Conservation (phyloP, 2,113 vertebrate species). For the Cyphomyrus plagiostoma region DNA sequence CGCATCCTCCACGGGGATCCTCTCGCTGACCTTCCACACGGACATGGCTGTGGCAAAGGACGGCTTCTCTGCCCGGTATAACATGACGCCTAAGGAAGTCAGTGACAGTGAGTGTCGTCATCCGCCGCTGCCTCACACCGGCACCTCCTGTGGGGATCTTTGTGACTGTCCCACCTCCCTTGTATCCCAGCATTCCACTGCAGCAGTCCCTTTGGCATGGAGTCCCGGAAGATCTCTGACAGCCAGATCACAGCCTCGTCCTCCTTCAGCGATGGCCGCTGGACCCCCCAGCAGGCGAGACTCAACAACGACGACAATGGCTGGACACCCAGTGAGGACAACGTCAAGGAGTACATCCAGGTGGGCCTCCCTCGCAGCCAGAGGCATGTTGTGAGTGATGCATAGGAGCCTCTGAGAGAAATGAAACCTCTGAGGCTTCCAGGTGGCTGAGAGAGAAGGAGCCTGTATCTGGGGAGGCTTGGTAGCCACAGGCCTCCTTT, state of each 20-base stretch:
- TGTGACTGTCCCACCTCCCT: neutral
- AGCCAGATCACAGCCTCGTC: conserved; percentile 91
- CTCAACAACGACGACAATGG: conserved; percentile 89
- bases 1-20: conserved; percentile 83
- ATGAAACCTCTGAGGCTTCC: neutral
- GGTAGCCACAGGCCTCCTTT: neutral
- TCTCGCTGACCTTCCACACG: conserved; percentile 90
- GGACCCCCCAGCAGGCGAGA: conserved; percentile 85
- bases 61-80: conserved; percentile 90
- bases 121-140: neutral
- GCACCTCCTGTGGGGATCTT: neutral
- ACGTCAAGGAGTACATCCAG: conserved; percentile 91
- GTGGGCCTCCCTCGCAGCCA: conserved; percentile 45
- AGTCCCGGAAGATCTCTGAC: conserved; percentile 84
- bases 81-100: conserved; percentile 83
- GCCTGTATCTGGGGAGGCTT: neutral
- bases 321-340: conserved; percentile 91
- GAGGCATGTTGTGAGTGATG: neutral
- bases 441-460: neutral
- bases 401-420: neutral
- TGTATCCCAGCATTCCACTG: conserved; percentile 80
- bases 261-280: conserved; percentile 75
- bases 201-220: conserved; percentile 86
- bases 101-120: conserved; percentile 77
- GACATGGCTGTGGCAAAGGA: conserved; percentile 98